Base-by-base conservation (phyloP, 2,797 vertebrate species). In the Catostomus latipinnis region DNA sequence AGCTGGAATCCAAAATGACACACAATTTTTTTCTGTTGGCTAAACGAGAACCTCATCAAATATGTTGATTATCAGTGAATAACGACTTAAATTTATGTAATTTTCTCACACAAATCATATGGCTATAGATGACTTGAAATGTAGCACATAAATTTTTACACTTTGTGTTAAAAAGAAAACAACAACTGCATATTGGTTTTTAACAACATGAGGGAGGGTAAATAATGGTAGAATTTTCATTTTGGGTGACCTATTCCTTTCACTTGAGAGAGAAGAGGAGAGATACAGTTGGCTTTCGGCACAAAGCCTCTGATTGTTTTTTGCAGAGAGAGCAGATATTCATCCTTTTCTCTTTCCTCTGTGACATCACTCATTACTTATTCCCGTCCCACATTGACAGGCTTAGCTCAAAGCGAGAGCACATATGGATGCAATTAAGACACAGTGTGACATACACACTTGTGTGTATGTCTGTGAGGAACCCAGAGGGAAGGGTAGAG, bases 261-360 rank as follows among this genome's bases (percentile, higher is more conserved):
- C 4, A 60, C 16, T 60, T 60, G 56, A 70, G 45, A 45, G 57
- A 50, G 48, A 66, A 53, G 7, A 50, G 8, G 45, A 48, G 48
- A 71, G 12, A 75, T 68, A 58, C 67, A 66, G 56, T 87, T 84
- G 82, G 57, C 68, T 78, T 71, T 34, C 2, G 9, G 46, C 61
- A 57, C 10, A 14, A 13, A 71, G 4, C n/a, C 46, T 61, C 56
- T 50, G 18, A 52, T 70, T 77, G 46, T 16, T 18, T 71, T 78
- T 63, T 46, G 58, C 18, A 50, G 11, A 56, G 63, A 63, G 8
- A 75, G 11, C 0, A 9, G 34, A 71, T 56, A 48, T 56, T 56
- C 50, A 22, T 71, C 60, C 46, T 72, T 16, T 78, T 66, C 61
- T 71, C 48, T 56, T 49, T 67, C 54, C 16, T 68, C 60, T 4